Conservation (phyloP, 2,113 vertebrate species). For the Catagonus wagneri region DNA sequence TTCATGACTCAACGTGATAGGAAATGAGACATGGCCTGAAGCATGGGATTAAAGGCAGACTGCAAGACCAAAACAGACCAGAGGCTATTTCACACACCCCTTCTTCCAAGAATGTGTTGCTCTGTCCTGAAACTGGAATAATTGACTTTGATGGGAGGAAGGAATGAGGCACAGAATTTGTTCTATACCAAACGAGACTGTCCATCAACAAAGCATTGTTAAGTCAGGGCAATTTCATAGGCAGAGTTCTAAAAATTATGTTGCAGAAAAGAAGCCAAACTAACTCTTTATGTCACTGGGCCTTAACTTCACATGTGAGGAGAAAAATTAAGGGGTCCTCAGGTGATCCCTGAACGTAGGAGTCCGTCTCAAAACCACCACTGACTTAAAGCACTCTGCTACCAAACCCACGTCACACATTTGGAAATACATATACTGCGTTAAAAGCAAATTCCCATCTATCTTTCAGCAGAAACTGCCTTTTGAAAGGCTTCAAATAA, state of each 20-base stretch:
- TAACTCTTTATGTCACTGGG: neutral
- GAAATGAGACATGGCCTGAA: neutral
- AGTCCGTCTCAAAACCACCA: slow-evolving; percentile 38
- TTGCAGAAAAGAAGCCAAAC: neutral
- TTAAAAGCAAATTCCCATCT: neutral
- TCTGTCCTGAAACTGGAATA: slow-evolving; percentile 58
- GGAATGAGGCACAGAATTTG: neutral
- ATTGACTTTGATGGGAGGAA: slow-evolving; percentile 55
- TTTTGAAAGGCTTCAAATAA: neutral
- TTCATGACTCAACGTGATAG: neutral
- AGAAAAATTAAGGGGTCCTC: neutral
- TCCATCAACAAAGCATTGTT: slow-evolving; percentile 37
- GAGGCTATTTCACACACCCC: neutral
- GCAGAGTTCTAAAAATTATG: slow-evolving; percentile 29
- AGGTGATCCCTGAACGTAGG: neutral
- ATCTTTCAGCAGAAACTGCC: neutral
- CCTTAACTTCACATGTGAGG: slow-evolving; percentile 18
- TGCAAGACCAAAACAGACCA: neutral
- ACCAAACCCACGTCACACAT: neutral
- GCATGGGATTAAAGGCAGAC: slow-evolving; percentile 12
- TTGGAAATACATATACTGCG: neutral
- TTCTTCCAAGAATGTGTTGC: neutral
- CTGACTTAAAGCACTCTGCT: neutral
- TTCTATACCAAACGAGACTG: neutral
- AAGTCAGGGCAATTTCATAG: neutral